Base-by-base conservation (phyloP, 2,888 invertebrate genomes). In the Coremacera marginata region DNA sequence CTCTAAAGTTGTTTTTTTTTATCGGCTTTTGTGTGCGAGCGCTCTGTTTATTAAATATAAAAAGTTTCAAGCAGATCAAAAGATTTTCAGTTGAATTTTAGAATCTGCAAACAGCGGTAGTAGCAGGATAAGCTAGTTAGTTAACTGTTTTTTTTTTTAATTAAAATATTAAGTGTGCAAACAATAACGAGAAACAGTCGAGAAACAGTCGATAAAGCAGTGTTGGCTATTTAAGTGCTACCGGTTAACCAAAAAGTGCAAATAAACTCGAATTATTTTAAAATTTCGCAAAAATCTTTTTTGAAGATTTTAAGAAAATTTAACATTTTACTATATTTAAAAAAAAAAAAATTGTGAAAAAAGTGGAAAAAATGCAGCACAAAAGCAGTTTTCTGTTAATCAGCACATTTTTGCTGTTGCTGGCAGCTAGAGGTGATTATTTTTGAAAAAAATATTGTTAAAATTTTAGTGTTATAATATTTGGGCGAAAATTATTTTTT, bases 61-160 rank as follows among this genome's bases (percentile, higher is more conserved):
- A 87, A 85, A 82, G 82, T 84, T 84, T 83, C 82, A 83, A 83
- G 80, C 82, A 82, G 84, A 86, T 86, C 84, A 85, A 80, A 86
- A 84, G 83, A 86, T 84, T 86, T 87, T 85, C 86, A 87, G 87
- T 88, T 86, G 83, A 86, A 82, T 84, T 85, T 84, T 81, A 75
- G 84, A 87, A 86, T 84, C 85, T 82, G 82, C 81, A 83, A 85
- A 82, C 82, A 81, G 83, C 86, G 84, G 86, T 85, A 81, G 63
- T 74, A 52, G 37, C 63, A 65, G 52, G 57, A 77, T 68, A 76
- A 75, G 57, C 52, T 68, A 71, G 22, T 22, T 68, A 71, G 22
- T 22, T 44, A 14, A 44, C 44, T 44, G 44, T 11, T 37, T 7
- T 31, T 31, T 4, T 31, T 37, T 37, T 7, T 7, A 37, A 37